These are phyloP conservation scores for Drosophila peninsularis DNA, from an alignment of 2,888 invertebrate genomes.

Conservation along the genomic window DNA sequence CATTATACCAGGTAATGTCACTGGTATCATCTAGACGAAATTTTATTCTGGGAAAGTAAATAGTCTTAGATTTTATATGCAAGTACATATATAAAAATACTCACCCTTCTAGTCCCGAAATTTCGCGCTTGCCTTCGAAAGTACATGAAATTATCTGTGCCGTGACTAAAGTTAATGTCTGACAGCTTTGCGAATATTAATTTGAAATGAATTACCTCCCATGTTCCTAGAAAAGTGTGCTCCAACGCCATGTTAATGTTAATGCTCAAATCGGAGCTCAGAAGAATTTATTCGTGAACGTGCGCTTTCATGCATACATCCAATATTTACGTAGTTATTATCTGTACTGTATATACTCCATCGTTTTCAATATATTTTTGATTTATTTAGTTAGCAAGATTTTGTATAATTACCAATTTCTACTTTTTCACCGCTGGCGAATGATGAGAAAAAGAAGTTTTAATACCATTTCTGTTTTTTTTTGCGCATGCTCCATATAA, in stretches of 20 bases:
- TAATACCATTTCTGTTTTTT: background rate
- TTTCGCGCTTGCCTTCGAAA: constrained; percentile 80
- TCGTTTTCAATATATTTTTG: background rate
- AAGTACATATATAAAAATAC: constrained; percentile 20
- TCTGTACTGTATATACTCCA: background rate
- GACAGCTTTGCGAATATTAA: background rate
- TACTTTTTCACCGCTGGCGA: background rate
- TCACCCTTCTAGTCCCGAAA: constrained; percentile 82
- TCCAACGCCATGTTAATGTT: constrained; percentile 17
- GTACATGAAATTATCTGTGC: constrained; percentile 80
- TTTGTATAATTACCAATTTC: background rate
- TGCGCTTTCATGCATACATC: background rate
- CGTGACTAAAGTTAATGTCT: background rate
- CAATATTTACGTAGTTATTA: background rate
- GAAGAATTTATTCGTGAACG: background rate
- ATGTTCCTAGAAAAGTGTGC: constrained; percentile 29
- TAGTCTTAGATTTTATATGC: background rate
- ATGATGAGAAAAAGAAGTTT: no score
- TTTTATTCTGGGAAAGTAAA: constrained; percentile 69
- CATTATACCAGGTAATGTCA: constrained; percentile 87
- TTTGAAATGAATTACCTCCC: constrained; percentile 27
- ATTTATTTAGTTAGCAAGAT: background rate
- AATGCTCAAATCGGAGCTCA: background rate
- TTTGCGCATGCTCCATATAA: background rate
- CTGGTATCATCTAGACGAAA: constrained; percentile 87